Conservation (phyloP, 1,140 invertebrate genomes). For the Planococcus citri region DNA sequence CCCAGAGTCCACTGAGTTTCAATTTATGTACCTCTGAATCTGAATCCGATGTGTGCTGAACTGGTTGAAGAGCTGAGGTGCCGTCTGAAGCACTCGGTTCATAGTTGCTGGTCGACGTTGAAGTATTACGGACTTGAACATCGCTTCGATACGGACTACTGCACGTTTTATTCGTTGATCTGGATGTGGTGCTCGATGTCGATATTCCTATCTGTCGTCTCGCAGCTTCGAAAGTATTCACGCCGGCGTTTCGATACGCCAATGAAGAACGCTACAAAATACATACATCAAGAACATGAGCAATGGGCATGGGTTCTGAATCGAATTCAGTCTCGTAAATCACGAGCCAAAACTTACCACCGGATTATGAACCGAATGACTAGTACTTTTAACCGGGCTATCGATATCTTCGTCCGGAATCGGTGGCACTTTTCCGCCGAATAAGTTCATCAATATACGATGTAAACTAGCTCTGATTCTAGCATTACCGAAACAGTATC, state of each 20-base stretch:
- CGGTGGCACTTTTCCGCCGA: constrained; percentile 72
- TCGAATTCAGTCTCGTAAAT: background rate
- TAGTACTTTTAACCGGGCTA: constrained; percentile 14
- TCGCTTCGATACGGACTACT: constrained; percentile 80
- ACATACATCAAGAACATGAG: no score
- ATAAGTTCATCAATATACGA: constrained; percentile 49
- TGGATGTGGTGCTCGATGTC: constrained; percentile 85
- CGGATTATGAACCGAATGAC: constrained; percentile 1
- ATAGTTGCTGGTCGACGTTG: constrained; percentile 66
- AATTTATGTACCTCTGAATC: constrained; percentile 32
- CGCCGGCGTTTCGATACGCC: constrained; percentile 55
- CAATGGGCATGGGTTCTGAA: no score
- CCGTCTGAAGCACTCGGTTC: constrained; percentile 50
- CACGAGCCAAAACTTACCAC: background rate
- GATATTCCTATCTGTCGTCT: constrained; percentile 82
- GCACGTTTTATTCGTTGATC: constrained; percentile 86
- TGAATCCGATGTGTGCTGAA: constrained; percentile 31
- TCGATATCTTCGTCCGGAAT: constrained; percentile 38
- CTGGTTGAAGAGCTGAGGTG: constrained; percentile 43
- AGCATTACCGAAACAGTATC: constrained; percentile 71
- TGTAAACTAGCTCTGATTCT: constrained; percentile 57
- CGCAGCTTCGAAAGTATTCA: constrained; percentile 35
- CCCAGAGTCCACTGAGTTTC: no score
- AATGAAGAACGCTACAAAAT: constrained; percentile 45
- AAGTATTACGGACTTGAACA: constrained; percentile 62